Percentiles rank a stretch among this genome's conserved stretches.
Conservation (phyloP, 2,888 invertebrate genomes). For the Sarcophaga subvicina region DNA sequence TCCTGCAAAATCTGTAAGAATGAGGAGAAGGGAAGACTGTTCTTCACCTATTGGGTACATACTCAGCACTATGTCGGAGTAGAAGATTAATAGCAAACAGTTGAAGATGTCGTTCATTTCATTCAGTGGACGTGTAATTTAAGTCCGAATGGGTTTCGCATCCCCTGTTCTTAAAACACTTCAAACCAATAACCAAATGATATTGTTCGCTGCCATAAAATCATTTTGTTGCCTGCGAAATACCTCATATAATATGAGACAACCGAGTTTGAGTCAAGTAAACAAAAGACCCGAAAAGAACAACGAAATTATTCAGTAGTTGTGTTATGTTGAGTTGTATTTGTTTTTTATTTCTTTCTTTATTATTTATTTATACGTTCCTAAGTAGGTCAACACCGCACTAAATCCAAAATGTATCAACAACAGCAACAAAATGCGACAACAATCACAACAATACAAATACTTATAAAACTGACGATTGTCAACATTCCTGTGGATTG, state of each 20-base stretch:
- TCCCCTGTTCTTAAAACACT: no score
- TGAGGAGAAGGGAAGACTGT: no score
- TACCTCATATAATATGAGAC: not conserved
- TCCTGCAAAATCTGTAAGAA: no score
- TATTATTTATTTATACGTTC: slow-evolving; percentile 32
- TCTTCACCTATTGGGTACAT: no score
- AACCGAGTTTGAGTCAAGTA: slow-evolving; percentile 5
- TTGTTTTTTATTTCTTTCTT: not conserved
- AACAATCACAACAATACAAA: slow-evolving; percentile 9
- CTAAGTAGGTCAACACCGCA: slow-evolving; percentile 62
- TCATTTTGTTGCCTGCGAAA: not conserved
- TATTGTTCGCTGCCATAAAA: no score
- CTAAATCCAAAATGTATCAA: slow-evolving; percentile 64
- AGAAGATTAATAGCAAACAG: no score
- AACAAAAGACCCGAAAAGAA: slow-evolving; percentile 39
- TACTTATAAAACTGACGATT: slow-evolving; percentile 48
- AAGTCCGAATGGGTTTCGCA: no score
- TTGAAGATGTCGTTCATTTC: no score
- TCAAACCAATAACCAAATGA: no score
- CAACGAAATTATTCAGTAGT: slow-evolving; percentile 46
- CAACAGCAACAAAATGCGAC: slow-evolving; percentile 9
- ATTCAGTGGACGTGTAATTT: no score
- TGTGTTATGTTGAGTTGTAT: not conserved
- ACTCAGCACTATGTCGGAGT: no score
- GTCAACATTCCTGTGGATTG: slow-evolving; percentile 63